Conservation (phyloP, 2,888 invertebrate genomes). For the Rotaria macrura region DNA sequence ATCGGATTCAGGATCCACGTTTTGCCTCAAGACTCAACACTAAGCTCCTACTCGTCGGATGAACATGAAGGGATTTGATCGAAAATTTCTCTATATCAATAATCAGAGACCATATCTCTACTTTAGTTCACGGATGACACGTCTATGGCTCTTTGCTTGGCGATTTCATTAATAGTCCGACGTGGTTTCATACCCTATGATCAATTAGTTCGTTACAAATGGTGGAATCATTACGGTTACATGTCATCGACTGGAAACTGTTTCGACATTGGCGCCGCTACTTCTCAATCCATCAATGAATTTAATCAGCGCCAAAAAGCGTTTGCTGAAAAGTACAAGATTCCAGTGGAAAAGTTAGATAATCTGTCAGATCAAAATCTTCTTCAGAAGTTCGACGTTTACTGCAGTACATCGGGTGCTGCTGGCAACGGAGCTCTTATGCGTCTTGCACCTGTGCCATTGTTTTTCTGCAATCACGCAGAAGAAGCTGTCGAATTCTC, state of each 20-base stretch:
- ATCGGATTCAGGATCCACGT: no score
- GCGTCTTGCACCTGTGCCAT: not conserved
- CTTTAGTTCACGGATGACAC: not conserved
- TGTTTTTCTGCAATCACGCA: not conserved
- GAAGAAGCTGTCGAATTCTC: not conserved
- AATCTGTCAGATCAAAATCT: not conserved
- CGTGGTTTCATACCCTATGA: not conserved
- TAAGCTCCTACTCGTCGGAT: no score
- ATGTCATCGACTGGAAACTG: not conserved
- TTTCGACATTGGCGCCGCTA: not conserved
- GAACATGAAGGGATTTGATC: no score
- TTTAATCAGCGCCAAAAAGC: not conserved
- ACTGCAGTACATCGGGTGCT: not conserved
- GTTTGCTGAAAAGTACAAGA: not conserved
- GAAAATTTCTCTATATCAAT: not conserved
- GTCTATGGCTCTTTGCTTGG: not conserved
- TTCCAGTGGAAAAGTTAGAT: not conserved
- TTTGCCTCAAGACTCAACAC: no score
- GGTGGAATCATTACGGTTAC: not conserved
- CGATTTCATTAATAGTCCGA: not conserved
- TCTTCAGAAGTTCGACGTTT: not conserved
- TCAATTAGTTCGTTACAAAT: conserved; percentile 14
- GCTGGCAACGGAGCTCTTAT: not conserved
- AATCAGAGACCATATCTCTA: not conserved
- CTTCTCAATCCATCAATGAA: not conserved